Conservation (phyloP, 30 jellyfish, hydroid and myxozoan species). For the Cassiopea xamachana region DNA sequence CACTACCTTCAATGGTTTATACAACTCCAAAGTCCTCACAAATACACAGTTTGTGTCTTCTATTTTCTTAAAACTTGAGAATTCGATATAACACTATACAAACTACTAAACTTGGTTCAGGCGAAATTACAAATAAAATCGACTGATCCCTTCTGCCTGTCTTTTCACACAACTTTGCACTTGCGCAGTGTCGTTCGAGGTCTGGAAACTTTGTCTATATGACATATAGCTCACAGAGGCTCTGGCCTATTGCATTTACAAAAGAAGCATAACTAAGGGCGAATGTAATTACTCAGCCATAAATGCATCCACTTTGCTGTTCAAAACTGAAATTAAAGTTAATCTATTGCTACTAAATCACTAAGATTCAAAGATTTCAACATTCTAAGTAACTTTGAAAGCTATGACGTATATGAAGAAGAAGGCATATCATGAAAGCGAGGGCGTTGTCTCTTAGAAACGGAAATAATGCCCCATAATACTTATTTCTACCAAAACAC, state of each 20-base stretch:
- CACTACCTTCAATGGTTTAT: background rate
- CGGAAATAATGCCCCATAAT: slow-evolving; percentile 62
- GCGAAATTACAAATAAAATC: slow-evolving; percentile 1
- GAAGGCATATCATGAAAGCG: slow-evolving; percentile 54
- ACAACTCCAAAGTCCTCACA: background rate
- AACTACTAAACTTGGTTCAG: background rate
- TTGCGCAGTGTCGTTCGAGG: slow-evolving; percentile 68
- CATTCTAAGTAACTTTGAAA: background rate
- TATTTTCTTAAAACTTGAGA: background rate
- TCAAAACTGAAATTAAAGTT: background rate
- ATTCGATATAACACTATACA: background rate
- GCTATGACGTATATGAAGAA: background rate
- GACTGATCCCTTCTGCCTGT: slow-evolving; percentile 75
- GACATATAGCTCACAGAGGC: slow-evolving; percentile 18
- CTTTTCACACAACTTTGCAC: slow-evolving; percentile 72
- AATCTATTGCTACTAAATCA: too few relatives aligned
- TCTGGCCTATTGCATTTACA: background rate
- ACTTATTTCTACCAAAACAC: background rate
- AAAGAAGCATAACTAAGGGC: too few relatives aligned
- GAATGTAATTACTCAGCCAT: too few relatives aligned
- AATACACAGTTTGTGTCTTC: background rate
- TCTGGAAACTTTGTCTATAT: background rate
- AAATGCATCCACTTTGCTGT: background rate
- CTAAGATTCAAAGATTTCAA: too few relatives aligned
- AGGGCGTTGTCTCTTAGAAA: slow-evolving; percentile 90